These are phyloP conservation scores for Belgica antarctica DNA, from an alignment of 2,888 invertebrate genomes.

Conservation along the genomic window DNA sequence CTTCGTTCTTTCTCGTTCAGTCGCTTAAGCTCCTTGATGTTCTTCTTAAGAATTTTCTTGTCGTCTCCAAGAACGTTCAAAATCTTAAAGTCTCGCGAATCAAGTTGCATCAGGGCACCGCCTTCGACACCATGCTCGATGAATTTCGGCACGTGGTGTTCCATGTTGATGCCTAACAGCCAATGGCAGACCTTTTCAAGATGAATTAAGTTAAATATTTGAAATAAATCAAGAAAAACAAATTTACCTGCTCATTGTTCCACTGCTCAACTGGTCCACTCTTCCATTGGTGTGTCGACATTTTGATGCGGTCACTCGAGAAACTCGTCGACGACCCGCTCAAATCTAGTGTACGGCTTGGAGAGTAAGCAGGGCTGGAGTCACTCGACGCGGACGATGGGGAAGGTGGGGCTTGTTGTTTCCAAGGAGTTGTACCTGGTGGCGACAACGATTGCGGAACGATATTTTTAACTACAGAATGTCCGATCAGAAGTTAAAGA, in stretches of 20 bases:
- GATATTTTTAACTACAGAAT: slow-evolving; percentile 62
- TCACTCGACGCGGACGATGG: slow-evolving; percentile 66
- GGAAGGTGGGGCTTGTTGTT: slow-evolving; percentile 62
- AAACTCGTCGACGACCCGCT: slow-evolving; percentile 63
- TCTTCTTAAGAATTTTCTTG: slow-evolving; percentile 78
- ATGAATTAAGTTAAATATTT: slow-evolving; percentile 45
- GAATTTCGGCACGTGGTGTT: slow-evolving; percentile 84
- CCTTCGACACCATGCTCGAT: slow-evolving; percentile 88
- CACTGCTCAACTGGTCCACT: slow-evolving; percentile 71
- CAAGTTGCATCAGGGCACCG: slow-evolving; percentile 75
- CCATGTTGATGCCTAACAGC: slow-evolving; percentile 78
- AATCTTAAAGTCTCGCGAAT: slow-evolving; percentile 88
- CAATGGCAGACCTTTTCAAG: slow-evolving; percentile 88
- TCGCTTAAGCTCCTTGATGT: slow-evolving; percentile 77
- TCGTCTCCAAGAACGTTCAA: slow-evolving; percentile 76
- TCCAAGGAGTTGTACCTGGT: slow-evolving; percentile 64
- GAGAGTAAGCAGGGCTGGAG: slow-evolving; percentile 58
- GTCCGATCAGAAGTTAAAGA: neutral
- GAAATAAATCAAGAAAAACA: neutral
- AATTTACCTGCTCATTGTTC: slow-evolving; percentile 70
- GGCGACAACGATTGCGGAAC: slow-evolving; percentile 63
- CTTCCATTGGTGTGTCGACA: slow-evolving; percentile 64
- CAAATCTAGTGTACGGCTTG: slow-evolving; percentile 58
- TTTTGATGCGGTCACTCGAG: slow-evolving; percentile 60
- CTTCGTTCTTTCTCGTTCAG: slow-evolving; percentile 70